These are phyloP conservation scores for Liolophura sinensis DNA, from an alignment of 1,140 invertebrate genomes.

Conservation along the genomic window DNA sequence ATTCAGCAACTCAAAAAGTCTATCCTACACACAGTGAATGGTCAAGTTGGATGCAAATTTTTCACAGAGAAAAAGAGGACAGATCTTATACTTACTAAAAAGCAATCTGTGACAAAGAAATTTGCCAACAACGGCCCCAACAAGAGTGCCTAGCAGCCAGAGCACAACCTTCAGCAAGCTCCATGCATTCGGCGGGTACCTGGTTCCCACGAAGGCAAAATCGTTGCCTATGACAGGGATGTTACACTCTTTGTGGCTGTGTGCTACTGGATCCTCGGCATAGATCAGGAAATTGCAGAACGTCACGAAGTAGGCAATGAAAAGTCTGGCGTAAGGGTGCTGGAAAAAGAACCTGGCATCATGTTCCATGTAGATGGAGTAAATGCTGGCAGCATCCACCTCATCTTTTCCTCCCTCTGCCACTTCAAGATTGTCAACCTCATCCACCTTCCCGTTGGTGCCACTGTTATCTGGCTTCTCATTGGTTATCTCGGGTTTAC, in stretches of 20 bases:
- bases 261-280: conserved; percentile 66
- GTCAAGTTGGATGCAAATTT: too few species aligned
- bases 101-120: conserved; percentile 57
- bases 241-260: conserved; percentile 62
- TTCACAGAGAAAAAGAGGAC: not conserved
- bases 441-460: too few species aligned
- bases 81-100: conserved; percentile 46
- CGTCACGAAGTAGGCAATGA: conserved; percentile 64
- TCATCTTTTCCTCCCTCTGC: conserved; percentile 29
- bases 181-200: conserved; percentile 64
- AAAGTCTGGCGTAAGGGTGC: conserved; percentile 63
- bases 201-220: conserved; percentile 63
- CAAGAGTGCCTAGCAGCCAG: conserved; percentile 61
- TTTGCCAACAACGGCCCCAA: conserved; percentile 63
- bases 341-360: conserved; percentile 65
- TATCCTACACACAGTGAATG: too few species aligned
- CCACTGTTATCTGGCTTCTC: too few species aligned
- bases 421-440: too few species aligned
- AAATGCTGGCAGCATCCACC: conserved; percentile 40
- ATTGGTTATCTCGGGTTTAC: too few species aligned
- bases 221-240: conserved; percentile 65
- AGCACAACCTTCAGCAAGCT: conserved; percentile 62
- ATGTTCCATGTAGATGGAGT: conserved; percentile 57
- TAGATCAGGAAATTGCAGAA: conserved; percentile 67
- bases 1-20: too few species aligned